Base-by-base conservation (phyloP, 2,113 vertebrate genomes). In the Hydrolagus affinis region DNA sequence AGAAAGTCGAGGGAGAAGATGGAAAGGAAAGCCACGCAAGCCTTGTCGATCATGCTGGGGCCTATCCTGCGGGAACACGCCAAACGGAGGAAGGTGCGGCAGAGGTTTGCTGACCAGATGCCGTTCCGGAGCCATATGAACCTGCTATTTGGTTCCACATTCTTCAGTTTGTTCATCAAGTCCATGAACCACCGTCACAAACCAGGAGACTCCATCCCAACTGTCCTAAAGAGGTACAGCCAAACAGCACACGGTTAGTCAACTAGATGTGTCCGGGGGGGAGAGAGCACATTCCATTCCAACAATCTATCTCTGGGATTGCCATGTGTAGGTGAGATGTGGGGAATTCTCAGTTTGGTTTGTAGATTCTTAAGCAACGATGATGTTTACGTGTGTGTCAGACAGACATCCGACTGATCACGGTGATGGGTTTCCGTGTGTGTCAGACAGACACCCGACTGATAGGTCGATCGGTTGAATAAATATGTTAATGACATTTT, bases 41-140 rank as follows among this genome's bases (percentile, higher is more conserved):
- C 88, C 14, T 89, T 96, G 85, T 21, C 89, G 12, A 64, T 88
- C 19, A 78, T 86, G 19, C 87, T 97, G 89, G 89, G 89, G 21
- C 90, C 89, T 72, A 0, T 92, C 71, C 86, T 94, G 85, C 73
- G 86, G n/a, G 86, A 77, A 71, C 89, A 89, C 11, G 73, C 91
- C 85, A 93, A 88, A 85, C 91, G 30, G 86, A 92, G 89, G 86
- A 88, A 87, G 25, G 91, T 95, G 70, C 93, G 92, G 86, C 90
- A 90, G 62, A 3, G 92, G 6, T 93, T 88, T 88, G 89, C 90
- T 77, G 94, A 95, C 85, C 95, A 97, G 88, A 92, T 95, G 87
- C 93, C 94, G 68, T 97, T 96, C 96, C 94, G 86, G 86, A 92
- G 94, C 85, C 94, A 95, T 86, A 90, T 97, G 86, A 96, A 98